Evolutionary conservation across 2,797 vertebrate species (phyloP), one percentile per base, ranked within the genome.

Genomic region (Lutjanus campechanus): DNA sequence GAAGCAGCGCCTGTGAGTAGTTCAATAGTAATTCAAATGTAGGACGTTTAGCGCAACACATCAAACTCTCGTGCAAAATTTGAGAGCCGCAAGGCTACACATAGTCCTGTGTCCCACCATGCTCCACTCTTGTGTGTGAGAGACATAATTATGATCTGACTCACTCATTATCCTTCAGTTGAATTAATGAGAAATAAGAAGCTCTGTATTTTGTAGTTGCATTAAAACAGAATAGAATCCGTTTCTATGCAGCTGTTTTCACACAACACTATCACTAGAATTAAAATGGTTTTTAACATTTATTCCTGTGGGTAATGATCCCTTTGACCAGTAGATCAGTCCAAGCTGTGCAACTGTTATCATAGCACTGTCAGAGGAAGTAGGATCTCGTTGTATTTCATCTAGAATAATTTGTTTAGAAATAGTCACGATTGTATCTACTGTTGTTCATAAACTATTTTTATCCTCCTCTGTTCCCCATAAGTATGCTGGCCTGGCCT

Each of bases 371-470:
- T 20, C 65, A 85, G 65, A 86, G 81, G 71, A 90, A 81, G 58
- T 29, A 13, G 36, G 8, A 6, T 20, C 12, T 77, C 50, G 15
- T 79, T 71, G 19, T 68, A 64, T 83, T 81, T 85, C 20, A 83
- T 87, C 46, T 29, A 25, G 54, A 13, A 49, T 86, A 66, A 88
- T 86, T 83, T 81, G 82, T 87, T 87, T 83, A 74, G 1, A 54
- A 69, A 64, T 54, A 0, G 43, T 71, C 4, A 6, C 0, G 54
- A 78, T 75, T 74, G 59, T 72, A 50, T 86, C 40, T 51, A 29
- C 29, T 66, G 56, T 53, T 58, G 47, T 40, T 81, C 36, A 62
- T 25, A 53, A 76, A 73, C 55, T 54, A 73, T 79, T 88, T 76
- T 69, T 51, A 72, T 77, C 73, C 43, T 60, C n/a, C 19, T 63